Evolutionary conservation across 1,140 invertebrate species (phyloP).

Genomic region (Meloidogyne exigua): DNA sequence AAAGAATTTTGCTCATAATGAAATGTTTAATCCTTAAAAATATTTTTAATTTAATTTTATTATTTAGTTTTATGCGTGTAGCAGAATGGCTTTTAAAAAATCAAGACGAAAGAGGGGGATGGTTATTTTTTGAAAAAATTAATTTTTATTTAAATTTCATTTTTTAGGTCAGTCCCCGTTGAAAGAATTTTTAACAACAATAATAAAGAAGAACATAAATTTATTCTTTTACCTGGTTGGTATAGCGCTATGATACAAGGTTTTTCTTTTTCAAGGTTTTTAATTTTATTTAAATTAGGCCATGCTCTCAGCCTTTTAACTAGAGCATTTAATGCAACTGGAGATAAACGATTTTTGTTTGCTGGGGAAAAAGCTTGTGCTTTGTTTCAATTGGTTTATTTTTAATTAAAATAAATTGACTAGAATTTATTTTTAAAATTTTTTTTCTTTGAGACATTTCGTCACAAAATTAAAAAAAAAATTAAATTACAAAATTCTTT

Average conservation of each 20-base stretch:
- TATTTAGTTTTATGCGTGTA: slow-evolving; percentile 2
- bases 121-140: neutral
- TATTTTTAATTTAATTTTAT: neutral
- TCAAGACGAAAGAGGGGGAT: slow-evolving; percentile 20
- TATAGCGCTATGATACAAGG: slow-evolving; percentile 20
- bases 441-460: no score
- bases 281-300: neutral
- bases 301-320: slow-evolving; percentile 16
- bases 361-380: neutral
- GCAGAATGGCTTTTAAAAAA: slow-evolving; percentile 7
- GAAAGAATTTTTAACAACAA: neutral
- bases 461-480: no score
- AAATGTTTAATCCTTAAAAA: slow-evolving; percentile 6
- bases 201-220: neutral
- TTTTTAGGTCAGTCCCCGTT: slow-evolving; percentile 12
- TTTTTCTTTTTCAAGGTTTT: neutral
- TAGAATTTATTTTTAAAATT: neutral
- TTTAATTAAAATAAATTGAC: neutral
- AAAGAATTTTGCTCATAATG: slow-evolving; percentile 8
- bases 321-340: slow-evolving; percentile 8
- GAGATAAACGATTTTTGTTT: neutral
- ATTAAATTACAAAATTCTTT: neutral
- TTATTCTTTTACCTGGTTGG: slow-evolving; percentile 6
- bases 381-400: slow-evolving; percentile 14
- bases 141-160: neutral